Base-by-base conservation (phyloP, 2,888 invertebrate genomes). In the Criorhina ranunculi region DNA sequence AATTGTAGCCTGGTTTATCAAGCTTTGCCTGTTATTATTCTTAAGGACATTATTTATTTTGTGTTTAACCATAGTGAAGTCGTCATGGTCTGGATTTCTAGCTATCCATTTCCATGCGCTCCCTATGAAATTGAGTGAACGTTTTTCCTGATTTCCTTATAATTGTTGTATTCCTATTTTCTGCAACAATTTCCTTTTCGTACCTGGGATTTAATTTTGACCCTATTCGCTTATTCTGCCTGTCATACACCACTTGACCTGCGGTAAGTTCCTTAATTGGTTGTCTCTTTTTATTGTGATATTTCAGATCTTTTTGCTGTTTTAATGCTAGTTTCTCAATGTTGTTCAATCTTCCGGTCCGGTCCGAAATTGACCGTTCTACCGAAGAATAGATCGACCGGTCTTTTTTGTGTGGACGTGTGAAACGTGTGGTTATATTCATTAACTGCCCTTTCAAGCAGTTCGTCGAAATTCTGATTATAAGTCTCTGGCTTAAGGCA, bases 81-180 rank as follows among this genome's bases (percentile, higher is more conserved):
- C 66, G 4, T 70, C 76, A 31, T 79, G 79, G 37, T 76, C 77
- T 3, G 78, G 69, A n/a, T 53, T 60, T 1, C 78, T 69, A 12
- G 83, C 67, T 0, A 82, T 37, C 72, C 75, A 79, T 29, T 75
- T 83, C 73, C 83, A 72, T 46, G 77, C 49, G 33, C 33, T 78
- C 9, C 73, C 69, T 29, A 75, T 55, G 6, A 42, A 62, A 49
- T 73, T 67, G 19, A 78, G 51, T 40, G 69, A 69, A 24, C 66
- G 24, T 24, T 24, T 4, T 24, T 4, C 24, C 24, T 4, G 24
- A 24, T 24, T 24, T 24, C 24, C 2, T 24, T 24, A 24, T 24
- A 24, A 24, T 24, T 24, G 1, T 24, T 1, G 24, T 4, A 24
- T 24, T 24, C 24, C 24, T 24, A 24, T 24, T 24, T 24, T 24